These are phyloP conservation scores for Macrosiphum euphorbiae DNA, from an alignment of 2,888 invertebrate genomes.

Conservation along the genomic window DNA sequence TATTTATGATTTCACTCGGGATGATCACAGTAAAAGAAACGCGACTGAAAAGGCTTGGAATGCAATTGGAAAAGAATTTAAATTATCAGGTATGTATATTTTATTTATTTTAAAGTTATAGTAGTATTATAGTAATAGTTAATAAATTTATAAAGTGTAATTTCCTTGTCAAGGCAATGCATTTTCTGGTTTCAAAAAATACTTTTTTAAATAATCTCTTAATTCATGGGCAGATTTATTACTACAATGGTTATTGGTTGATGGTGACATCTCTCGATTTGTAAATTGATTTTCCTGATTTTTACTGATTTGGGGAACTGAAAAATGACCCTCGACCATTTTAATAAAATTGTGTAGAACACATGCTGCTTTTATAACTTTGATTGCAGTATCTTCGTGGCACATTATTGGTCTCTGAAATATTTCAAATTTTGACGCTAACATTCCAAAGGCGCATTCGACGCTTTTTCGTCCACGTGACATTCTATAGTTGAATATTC, in stretches of 20 bases:
- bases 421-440: constrained; percentile 58
- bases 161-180: constrained; percentile 39
- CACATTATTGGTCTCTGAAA: constrained; percentile 53
- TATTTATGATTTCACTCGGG: constrained; percentile 46
- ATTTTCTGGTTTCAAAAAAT: constrained; percentile 49
- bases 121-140: constrained; percentile 1
- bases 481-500: constrained; percentile 39
- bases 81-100: constrained; percentile 50
- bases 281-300: constrained; percentile 20
- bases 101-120: constrained; percentile 30
- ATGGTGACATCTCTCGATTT: constrained; percentile 13
- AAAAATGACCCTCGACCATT: constrained; percentile 48
- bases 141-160: constrained; percentile 51
- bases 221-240: constrained; percentile 42
- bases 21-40: constrained; percentile 45
- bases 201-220: constrained; percentile 44
- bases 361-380: constrained; percentile 52
- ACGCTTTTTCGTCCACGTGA: constrained; percentile 43
- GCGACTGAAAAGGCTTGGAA: constrained; percentile 47
- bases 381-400: constrained; percentile 43
- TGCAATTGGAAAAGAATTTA: constrained; percentile 44
- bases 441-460: constrained; percentile 59
- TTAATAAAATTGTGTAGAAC: constrained; percentile 52
- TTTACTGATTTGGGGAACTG: constrained; percentile 47
- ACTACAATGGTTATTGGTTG: constrained; percentile 45